Evolutionary conservation across 2,888 invertebrate species (phyloP).

Genomic region (Dryobota labecula): DNA sequence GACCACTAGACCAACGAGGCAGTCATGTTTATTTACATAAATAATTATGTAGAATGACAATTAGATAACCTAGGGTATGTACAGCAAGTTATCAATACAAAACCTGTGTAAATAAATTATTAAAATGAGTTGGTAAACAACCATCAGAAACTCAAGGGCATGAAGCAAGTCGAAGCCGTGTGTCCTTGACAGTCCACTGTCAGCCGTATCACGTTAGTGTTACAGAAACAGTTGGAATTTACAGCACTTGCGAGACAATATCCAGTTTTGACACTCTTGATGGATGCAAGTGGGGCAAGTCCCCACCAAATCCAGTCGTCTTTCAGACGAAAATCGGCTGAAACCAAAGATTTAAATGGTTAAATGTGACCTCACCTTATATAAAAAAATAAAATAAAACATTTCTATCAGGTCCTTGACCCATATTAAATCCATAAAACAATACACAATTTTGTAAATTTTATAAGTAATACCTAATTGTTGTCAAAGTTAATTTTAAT

Average conservation of each 20-base stretch:
- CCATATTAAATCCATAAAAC: no score
- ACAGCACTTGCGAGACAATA: not conserved
- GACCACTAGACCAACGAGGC: not conserved
- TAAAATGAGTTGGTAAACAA: not conserved
- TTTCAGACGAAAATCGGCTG: not conserved
- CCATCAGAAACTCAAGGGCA: not conserved
- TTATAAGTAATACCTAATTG: no score
- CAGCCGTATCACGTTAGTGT: no score
- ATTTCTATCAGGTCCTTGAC: no score
- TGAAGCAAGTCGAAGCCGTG: not conserved
- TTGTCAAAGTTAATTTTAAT: no score
- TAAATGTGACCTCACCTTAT: not conserved
- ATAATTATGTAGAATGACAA: not conserved
- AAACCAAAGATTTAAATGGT: not conserved
- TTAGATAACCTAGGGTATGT: not conserved
- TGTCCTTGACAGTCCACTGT: not conserved
- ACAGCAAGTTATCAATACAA: not conserved
- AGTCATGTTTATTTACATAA: not conserved
- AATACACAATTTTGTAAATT: no score
- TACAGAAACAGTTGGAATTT: not conserved
- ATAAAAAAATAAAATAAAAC: no score
- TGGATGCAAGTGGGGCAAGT: not conserved
- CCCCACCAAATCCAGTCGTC: no score
- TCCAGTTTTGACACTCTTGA: not conserved
- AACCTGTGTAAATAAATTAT: not conserved